Evolutionary conservation across 2,888 invertebrate genomes (phyloP), one percentile per base, ranked within the genome.

Genomic region (Heliconius ethilla): DNA sequence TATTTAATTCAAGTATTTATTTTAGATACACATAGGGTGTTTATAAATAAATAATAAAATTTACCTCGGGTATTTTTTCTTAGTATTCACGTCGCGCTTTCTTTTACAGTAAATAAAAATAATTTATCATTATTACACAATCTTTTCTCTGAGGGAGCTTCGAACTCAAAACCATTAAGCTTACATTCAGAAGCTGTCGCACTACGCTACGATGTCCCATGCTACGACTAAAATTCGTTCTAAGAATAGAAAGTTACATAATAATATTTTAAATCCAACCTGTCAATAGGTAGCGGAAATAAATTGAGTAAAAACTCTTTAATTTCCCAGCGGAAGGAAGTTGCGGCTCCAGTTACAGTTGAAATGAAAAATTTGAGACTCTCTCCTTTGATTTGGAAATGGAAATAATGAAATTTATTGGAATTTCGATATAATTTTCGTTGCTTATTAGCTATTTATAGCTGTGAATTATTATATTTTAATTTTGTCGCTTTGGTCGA

Each of bases 271-370:
- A 65, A 22, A 69, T 45, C 18, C 33, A 15, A 51, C 22, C 29
- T 70, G 69, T 63, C 70, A 27, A 70, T 45, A 15, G 70, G 15
- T 27, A 37, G 10, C 70, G 78, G 59, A 78, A 72, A 66, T 40
- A 67, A 75, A 75, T 78, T 75, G 67, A 66, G 72, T 75, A 70
- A 70, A 11, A 55, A 65, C 55, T 66, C 55, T 78, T 75, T 78
- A 75, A 78, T 78, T 78, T 78, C 78, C 75, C 78, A 63, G 66
- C 62, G 78, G 78, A 75, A 62, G 63, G 74, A 74, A 74, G 18
- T 25, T 7, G 63, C 59, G 37, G 62, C 59, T 62, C 63, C 18
- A 5, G 40, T 63, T 63, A 73, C 69, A 67, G 6, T 75, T 13
- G 13, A 37, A 55, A 27, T 33, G 18, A 75, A 75, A 25, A 55